Conservation (phyloP, 2,888 invertebrate genomes). For the Drosophila kokeensis region DNA sequence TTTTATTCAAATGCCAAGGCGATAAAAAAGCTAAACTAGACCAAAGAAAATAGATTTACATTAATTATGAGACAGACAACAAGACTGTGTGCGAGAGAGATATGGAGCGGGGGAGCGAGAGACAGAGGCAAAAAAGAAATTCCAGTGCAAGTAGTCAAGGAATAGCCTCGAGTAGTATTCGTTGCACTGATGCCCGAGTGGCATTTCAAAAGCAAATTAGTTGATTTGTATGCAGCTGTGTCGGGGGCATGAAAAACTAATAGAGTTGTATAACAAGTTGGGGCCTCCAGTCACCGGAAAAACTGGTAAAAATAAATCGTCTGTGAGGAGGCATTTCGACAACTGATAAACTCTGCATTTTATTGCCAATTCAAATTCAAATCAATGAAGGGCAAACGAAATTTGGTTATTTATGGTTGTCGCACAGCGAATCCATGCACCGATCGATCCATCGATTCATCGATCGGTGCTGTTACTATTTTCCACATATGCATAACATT, state of each 20-base stretch:
- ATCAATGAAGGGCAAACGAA: slow-evolving; percentile 47
- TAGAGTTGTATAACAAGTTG: slow-evolving; percentile 77
- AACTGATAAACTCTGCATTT: slow-evolving; percentile 73
- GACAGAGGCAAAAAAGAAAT: slow-evolving; percentile 11
- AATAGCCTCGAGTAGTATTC: slow-evolving; percentile 26
- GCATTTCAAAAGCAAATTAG: slow-evolving; percentile 61
- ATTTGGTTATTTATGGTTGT: slow-evolving; percentile 50
- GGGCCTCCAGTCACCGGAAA: slow-evolving; percentile 31
- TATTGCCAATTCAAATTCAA: slow-evolving; percentile 76
- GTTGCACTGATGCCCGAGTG: slow-evolving; percentile 31
- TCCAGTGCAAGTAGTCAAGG: slow-evolving; percentile 25
- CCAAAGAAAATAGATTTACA: slow-evolving; percentile 62
- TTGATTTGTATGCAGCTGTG: slow-evolving; percentile 70
- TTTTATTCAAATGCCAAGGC: slow-evolving; percentile 67
- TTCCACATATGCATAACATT: slow-evolving; percentile 49
- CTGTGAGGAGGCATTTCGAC: slow-evolving; percentile 46
- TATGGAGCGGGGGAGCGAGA: not conserved
- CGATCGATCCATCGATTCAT: slow-evolving; percentile 29
- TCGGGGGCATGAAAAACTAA: slow-evolving; percentile 57
- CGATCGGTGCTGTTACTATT: slow-evolving; percentile 31
- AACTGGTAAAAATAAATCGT: slow-evolving; percentile 62
- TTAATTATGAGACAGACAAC: slow-evolving; percentile 63
- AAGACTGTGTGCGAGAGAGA: not conserved
- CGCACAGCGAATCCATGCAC: slow-evolving; percentile 26
- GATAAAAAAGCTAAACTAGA: slow-evolving; percentile 46